Percentiles rank a stretch among this genome's conserved stretches.
Evolutionary conservation across 2,113 vertebrate genomes (phyloP).

Genomic region (Tichodroma muraria): DNA sequence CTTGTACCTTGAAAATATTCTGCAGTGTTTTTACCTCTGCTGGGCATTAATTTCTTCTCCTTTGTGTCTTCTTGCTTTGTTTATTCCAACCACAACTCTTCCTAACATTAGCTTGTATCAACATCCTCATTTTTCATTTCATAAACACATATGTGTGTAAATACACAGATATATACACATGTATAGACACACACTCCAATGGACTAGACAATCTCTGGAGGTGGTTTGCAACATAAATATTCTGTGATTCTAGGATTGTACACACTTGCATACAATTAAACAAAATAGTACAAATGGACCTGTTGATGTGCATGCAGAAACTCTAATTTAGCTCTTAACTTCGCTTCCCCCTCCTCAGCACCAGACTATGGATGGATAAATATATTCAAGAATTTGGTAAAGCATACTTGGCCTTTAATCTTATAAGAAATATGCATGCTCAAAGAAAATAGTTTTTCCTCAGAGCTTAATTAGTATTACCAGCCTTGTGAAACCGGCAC

Average conservation of each 20-base stretch:
- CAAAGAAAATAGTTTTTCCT: neutral
- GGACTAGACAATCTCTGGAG: neutral
- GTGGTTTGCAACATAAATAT: neutral
- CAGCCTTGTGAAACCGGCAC: neutral
- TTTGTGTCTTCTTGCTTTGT: neutral
- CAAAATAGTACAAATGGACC: neutral
- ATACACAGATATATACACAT: neutral
- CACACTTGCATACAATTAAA: neutral
- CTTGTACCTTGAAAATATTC: neutral
- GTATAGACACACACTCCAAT: fast-evolving
- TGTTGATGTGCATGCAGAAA: neutral
- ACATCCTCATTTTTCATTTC: neutral
- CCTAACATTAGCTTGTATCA: neutral
- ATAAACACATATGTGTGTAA: neutral
- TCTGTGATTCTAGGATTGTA: neutral
- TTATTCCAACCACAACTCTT: neutral
- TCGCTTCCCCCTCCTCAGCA: neutral
- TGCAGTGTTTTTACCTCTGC: neutral
- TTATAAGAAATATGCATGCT: neutral
- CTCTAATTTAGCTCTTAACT: neutral
- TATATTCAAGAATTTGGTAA: neutral
- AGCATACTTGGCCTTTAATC: neutral
- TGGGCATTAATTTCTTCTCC: neutral
- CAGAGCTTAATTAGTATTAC: neutral
- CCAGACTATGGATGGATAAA: neutral